These are phyloP conservation scores for Alectoris magna DNA, from an alignment of 2,797 vertebrate genomes.

Conservation along the genomic window DNA sequence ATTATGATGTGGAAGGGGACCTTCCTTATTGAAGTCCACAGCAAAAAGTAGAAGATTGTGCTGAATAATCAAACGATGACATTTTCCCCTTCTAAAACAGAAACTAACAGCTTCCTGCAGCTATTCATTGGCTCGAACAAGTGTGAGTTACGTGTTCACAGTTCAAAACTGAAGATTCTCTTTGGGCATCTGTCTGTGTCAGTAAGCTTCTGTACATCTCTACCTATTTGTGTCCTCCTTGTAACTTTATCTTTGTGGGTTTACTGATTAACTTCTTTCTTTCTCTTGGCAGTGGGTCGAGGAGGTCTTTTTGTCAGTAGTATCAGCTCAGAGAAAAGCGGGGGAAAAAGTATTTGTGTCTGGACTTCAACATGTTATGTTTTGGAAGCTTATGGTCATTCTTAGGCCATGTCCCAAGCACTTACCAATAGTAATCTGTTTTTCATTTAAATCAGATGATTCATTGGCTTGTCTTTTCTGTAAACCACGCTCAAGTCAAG, in stretches of 20 bases:
- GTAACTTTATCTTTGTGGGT: neutral
- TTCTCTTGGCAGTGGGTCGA: neutral
- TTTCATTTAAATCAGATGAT: constrained; percentile 38
- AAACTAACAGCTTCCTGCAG: neutral
- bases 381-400: constrained; percentile 29
- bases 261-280: neutral
- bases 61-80: neutral
- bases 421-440: constrained; percentile 37
- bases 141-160: neutral
- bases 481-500: neutral
- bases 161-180: neutral
- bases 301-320: neutral
- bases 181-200: neutral
- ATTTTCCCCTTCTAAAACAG: neutral
- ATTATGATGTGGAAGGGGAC: neutral
- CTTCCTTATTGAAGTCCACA: neutral
- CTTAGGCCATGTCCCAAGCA: neutral
- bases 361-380: neutral
- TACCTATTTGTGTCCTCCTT: neutral
- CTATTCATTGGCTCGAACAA: neutral
- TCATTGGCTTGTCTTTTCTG: constrained; percentile 12
- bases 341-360: neutral
- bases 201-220: neutral
- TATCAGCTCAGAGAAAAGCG: neutral
- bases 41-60: neutral